Evolutionary conservation across 2,113 vertebrate genomes (phyloP).

Genomic region (Pagrus major): DNA sequence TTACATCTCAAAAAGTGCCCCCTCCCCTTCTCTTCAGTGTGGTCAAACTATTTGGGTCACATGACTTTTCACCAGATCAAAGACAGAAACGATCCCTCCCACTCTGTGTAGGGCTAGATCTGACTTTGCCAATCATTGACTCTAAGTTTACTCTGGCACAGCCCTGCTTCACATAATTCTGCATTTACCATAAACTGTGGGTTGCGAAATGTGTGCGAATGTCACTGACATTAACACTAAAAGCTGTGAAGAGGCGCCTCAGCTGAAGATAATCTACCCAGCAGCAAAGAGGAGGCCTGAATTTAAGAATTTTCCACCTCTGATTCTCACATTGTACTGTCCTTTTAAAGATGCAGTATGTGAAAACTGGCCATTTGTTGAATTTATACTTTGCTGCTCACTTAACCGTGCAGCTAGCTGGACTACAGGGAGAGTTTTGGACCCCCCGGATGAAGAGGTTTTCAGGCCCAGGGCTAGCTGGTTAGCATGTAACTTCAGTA

Average conservation of each 20-base stretch:
- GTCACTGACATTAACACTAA: constrained; percentile 8
- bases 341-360: background rate
- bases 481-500: no score
- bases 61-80: constrained; percentile 65
- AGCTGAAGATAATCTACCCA: background rate
- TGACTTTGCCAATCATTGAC: constrained; percentile 76
- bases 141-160: constrained; percentile 59
- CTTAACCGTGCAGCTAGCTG: no score
- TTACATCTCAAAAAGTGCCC: background rate
- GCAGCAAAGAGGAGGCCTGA: background rate
- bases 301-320: background rate
- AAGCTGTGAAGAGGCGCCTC: background rate
- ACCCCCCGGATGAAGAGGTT: no score
- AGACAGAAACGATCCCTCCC: constrained; percentile 37
- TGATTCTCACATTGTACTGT: background rate
- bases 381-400: no score
- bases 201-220: constrained; percentile 28
- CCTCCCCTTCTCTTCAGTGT: background rate
- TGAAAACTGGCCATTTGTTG: no score
- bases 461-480: no score
- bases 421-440: no score
- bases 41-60: constrained; percentile 55
- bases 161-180: constrained; percentile 13
- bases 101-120: constrained; percentile 50
- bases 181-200: constrained; percentile 12